A percentile compares a stretch with the other conserved stretches of the same genome.
phyloP scores from a whole-genome alignment of 2,888 invertebrate species.

The Oligia strigilis region DNA sequence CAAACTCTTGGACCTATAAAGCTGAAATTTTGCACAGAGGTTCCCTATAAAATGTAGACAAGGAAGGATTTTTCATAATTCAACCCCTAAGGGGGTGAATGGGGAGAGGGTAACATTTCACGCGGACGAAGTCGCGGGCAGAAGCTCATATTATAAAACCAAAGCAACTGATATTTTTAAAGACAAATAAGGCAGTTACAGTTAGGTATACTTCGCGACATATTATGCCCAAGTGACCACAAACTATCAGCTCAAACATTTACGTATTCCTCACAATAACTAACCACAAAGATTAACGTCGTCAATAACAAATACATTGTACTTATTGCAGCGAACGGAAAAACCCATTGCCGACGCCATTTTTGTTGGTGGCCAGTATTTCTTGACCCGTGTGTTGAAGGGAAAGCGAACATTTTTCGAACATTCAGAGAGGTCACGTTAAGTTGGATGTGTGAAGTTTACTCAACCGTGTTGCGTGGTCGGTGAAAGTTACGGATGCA shows the following conservation, averaged over 20 bases:
- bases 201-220: not conserved
- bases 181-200: not conserved
- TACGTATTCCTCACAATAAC: conserved; percentile 59
- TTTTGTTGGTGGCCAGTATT: conserved; percentile 40
- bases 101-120: no score
- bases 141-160: not conserved
- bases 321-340: conserved; percentile 63
- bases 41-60: no score
- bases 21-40: no score
- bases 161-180: not conserved
- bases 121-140: no score
- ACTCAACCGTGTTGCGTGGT: conserved; percentile 63
- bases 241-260: conserved; percentile 28
- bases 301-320: conserved; percentile 66
- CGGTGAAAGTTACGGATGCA: conserved; percentile 68
- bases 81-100: no score
- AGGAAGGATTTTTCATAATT: no score
- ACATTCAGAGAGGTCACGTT: conserved; percentile 35
- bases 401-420: conserved; percentile 8
- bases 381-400: conserved; percentile 35
- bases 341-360: conserved; percentile 65
- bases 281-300: conserved; percentile 59
- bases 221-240: conserved; percentile 6
- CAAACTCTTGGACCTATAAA: no score
- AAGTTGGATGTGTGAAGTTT: conserved; percentile 54